Evolutionary conservation across 2,888 invertebrate genomes (phyloP), one percentile per base, ranked within the genome.

Genomic region (Dermolepida albohirtum): DNA sequence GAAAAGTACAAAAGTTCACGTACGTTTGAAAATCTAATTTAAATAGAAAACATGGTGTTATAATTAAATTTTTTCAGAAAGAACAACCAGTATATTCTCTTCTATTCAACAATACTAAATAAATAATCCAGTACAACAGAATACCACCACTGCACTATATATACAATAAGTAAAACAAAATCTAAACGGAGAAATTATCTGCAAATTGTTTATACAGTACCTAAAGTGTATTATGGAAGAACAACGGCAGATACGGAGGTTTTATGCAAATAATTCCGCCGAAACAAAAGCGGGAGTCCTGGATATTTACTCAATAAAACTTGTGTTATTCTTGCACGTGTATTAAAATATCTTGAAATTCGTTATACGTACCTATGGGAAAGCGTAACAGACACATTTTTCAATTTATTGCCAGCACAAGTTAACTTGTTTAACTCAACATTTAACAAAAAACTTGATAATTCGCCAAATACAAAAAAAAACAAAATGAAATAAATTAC

Each of bases 151-250:
- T 44, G 44, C 27, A 44, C 34, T 34, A 34, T 2, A 34, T 6
- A 27, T 44, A 59, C 59, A 59, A 59, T 59, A 29, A 59, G 59
- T 44, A 44, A 29, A 59, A 44, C 59, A 59, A 59, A 59, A 59
- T 59, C 44, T 29, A 29, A 59, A 59, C 59, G 59, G 43, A 34
- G 59, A 59, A 59, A 59, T 59, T 59, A 59, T 59, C 59, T 47
- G 59, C 59, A 59, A 59, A 59, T 59, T 59, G 59, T 59, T 59
- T 59, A 59, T 44, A 59, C 29, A 59, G 59, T 59, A 41, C 47
- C 47, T 44, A 59, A 59, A 59, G 44, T 59, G 29, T 59, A 59
- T 47, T 59, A 44, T 59, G 59, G 59, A 47, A 59, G 59, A 59
- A 59, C 59, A 44, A 44, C 59, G 59, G 27, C 59, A 59, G 44